Percentiles rank a stretch among this genome's conserved stretches.
Evolutionary conservation across 2,797 vertebrate species (phyloP).

Genomic region (Cossypha polioptera): DNA sequence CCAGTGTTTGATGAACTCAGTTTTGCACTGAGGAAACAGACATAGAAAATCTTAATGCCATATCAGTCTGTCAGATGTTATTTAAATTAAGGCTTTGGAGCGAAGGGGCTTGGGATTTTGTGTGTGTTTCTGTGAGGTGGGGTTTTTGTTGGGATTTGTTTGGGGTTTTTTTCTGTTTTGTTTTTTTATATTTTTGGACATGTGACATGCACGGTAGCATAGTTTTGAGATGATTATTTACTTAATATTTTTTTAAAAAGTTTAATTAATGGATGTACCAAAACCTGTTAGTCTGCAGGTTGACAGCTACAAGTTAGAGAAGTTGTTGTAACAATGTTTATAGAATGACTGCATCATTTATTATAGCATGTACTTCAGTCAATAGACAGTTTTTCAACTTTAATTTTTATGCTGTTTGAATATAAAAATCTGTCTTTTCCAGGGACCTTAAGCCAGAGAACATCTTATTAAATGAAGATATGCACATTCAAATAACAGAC

Average conservation of each 20-base stretch:
- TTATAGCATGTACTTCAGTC: not conserved
- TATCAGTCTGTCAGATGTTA: not conserved
- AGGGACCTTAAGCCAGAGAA: constrained; percentile 99
- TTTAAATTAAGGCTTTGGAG: not conserved
- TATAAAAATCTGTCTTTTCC: constrained; percentile 59
- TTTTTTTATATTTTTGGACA: not conserved
- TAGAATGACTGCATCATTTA: not conserved
- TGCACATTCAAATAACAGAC: constrained; percentile 99
- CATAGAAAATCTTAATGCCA: not conserved
- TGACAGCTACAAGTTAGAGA: not conserved
- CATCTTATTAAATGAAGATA: constrained; percentile 97
- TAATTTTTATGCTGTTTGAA: not conserved
- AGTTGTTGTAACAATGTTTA: not conserved
- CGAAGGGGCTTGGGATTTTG: not conserved
- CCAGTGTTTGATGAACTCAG: not conserved
- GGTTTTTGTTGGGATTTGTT: not conserved
- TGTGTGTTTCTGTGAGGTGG: not conserved
- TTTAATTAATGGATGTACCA: not conserved
- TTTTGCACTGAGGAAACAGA: not conserved
- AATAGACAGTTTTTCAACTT: not conserved
- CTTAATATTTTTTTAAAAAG: not conserved
- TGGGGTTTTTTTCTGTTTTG: not conserved
- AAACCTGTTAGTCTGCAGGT: not conserved
- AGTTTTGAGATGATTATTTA: not conserved
- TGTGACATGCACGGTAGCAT: not conserved